These are phyloP conservation scores for Nesoenas mayeri DNA, from an alignment of 2,113 vertebrate genomes.

Conservation along the genomic window DNA sequence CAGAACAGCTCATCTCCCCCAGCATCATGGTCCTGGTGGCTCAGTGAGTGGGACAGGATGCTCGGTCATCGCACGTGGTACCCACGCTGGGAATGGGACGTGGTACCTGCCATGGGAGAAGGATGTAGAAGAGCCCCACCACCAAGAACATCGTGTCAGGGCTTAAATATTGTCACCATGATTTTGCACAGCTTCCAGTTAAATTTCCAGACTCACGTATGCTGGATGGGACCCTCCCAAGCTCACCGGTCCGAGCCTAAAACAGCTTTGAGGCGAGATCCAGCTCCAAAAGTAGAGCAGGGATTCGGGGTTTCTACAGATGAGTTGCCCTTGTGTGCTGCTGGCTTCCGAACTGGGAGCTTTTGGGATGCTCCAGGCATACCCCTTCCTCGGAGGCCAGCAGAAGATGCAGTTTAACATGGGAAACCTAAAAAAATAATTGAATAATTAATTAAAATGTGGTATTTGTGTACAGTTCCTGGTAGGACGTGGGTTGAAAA, in stretches of 20 bases:
- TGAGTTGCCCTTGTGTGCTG: background rate
- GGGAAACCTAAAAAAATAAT: background rate
- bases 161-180: too few relatives aligned
- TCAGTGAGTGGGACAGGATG: background rate
- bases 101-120: background rate
- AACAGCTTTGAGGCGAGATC: background rate
- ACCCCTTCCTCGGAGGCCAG: too few relatives aligned
- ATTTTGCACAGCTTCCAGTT: too few relatives aligned
- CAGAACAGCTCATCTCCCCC: background rate
- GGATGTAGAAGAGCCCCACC: background rate
- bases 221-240: too few relatives aligned
- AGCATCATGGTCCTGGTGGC: accelerated
- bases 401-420: background rate
- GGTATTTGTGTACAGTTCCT: background rate
- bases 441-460: background rate
- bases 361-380: background rate
- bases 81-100: background rate
- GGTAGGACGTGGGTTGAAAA: background rate
- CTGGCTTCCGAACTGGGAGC: accelerated
- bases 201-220: too few relatives aligned
- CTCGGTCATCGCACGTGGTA: background rate
- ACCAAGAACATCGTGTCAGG: too few relatives aligned
- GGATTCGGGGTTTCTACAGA: background rate
- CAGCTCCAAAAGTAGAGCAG: background rate
- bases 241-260: too few relatives aligned